Base-by-base conservation (phyloP, 2,888 invertebrate species). In the Andrena bucephala region DNA sequence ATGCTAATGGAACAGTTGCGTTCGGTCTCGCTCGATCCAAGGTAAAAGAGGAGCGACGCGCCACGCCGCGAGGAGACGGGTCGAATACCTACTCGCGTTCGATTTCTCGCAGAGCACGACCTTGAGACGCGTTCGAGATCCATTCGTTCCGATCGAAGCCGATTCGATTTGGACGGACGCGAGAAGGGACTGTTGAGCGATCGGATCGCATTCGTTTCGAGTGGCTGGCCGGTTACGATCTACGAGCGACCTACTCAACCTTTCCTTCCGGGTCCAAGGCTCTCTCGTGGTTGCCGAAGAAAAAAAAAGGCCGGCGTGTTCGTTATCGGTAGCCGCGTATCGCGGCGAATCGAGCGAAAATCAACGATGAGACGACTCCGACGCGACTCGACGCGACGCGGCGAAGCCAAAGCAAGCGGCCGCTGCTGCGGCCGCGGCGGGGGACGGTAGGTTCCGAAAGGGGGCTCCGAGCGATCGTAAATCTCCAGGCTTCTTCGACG, bases 401-500 rank as follows among this genome's bases (percentile, higher is more conserved):
- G 66, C 8, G 10, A 36, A 63, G 24, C n/a, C 65, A 65, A 16
- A 50, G n/a, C 63, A 0, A 20, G 4, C 29, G 33, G 62, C 36
- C 6, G 2, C 4, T n/a, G 60, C 24, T 50, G 31, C 24, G 57
- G 50, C n/a, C 27, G 27, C 33, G 29, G 54, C 24, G 63, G 52
- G 62, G 42, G 57, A 42, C 68, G 57, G 27, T 65, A 42, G 62
- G 78, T 62, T 70, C 62, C 80, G 85, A 85, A 86, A 87, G 82
- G 82, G 87, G 85, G 87, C 77, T 69, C 59, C 75, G 84, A 79
- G 77, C 87, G 92, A 90, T 92, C 92, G 91, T 93, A 93, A 92
- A 93, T 93, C 92, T 92, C 88, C 85, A 83, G 69, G 72, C 72
- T 79, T 84, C 90, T 82, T 85, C 89, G 89, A 89, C 89, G 89